Conservation (phyloP, 2,888 invertebrate genomes). For the Blomia tropicalis region DNA sequence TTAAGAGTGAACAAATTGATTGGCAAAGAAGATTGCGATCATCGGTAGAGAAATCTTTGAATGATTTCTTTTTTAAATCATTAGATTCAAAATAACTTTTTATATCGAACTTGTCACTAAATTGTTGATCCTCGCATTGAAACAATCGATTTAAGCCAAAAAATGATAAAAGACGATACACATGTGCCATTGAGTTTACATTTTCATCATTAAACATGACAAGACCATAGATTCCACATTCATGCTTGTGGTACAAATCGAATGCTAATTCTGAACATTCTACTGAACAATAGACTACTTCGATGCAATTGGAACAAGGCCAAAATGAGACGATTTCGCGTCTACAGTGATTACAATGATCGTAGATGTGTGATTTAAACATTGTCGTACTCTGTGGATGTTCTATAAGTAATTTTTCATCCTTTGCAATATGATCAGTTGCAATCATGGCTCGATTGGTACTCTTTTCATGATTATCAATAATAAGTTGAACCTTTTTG, state of each 20-base stretch:
- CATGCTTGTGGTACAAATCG: neutral
- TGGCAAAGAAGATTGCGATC: neutral
- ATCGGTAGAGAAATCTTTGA: neutral
- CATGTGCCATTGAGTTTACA: neutral
- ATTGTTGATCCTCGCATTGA: neutral
- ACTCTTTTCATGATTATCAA: neutral
- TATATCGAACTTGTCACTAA: neutral
- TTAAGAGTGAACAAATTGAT: neutral
- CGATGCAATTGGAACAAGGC: neutral
- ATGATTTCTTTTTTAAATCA: neutral
- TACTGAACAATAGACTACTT: neutral
- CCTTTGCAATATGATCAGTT: neutral
- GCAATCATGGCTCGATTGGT: neutral
- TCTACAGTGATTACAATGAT: neutral
- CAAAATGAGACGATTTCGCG: neutral
- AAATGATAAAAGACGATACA: neutral
- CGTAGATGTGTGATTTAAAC: neutral
- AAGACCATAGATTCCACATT: constrained; percentile 2
- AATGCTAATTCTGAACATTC: neutral
- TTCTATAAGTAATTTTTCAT: neutral
- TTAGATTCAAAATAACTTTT: neutral
- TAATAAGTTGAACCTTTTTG: neutral
- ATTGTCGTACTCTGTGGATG: neutral
- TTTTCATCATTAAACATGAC: neutral
- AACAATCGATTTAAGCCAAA: neutral